Base-by-base conservation (phyloP, 2,113 vertebrate genomes). In the Barnardius zonarius region DNA sequence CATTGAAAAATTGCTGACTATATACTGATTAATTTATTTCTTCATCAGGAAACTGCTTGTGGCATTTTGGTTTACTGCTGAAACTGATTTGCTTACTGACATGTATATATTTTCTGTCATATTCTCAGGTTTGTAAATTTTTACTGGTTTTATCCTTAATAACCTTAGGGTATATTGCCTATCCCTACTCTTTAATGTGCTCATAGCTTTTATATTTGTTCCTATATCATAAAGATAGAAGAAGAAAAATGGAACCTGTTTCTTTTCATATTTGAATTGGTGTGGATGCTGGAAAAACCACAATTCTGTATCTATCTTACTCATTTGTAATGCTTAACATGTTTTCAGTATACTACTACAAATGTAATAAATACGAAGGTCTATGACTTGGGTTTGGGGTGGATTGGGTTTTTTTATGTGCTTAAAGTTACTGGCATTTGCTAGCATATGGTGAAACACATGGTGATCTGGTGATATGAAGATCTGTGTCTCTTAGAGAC, bases 31-130 rank as follows among this genome's bases (percentile, higher is more conserved):
- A 46, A 75, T 90, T 61, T 59, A 14, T 92, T 96, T 97, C 89
- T 97, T 93, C 96, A 83, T 77, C 97, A 99, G 99, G 98, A 57
- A 99, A 97, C 89, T 98, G 98, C 87, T 95, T 99, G 44, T 99
- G 99, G 99, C 98, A 99, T 94, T 95, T 99, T 41, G 99, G 98
- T 62, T 96, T 99, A 51, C 95, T 99, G 88, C 76, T 98, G 74
- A 99, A 99, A 96, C 95, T 99, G 69, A 92, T 98, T 67, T 97
- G 96, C 95, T 98, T 99, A 82, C 98, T 99, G 87, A 76, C 98
- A n/a, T 98, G 98, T 91, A 99, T 99, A 97, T 99, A 98, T 97
- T 97, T 98, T 95, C 98, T 99, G 96, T 98, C 99, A 25, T 98
- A 98, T 97, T 99, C 99, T 96, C 98, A 99, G 99, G 99, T 99